Conservation (phyloP, 2,797 vertebrate genomes). For the Buceros bicornis region DNA sequence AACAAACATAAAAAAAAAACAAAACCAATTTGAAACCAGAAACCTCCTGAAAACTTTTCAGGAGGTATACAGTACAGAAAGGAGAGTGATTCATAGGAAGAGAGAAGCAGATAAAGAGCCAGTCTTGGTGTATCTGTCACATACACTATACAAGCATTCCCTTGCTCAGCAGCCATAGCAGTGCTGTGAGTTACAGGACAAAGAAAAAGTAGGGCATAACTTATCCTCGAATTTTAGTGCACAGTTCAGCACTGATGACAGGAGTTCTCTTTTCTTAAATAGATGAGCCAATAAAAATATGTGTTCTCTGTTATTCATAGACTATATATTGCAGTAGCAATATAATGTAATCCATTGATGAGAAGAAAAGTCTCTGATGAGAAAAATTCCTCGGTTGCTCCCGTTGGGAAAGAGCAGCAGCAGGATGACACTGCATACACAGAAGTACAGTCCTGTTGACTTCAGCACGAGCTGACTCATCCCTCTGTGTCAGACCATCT, state of each 20-base stretch:
- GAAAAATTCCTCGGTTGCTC: background rate
- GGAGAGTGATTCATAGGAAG: background rate
- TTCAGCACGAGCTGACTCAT: background rate
- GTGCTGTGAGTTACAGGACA: background rate
- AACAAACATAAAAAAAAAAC: background rate
- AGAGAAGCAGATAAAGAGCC: background rate
- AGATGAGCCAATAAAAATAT: conserved; percentile 17
- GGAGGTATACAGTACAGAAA: background rate
- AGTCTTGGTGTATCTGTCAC: background rate
- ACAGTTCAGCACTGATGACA: background rate
- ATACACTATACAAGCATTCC: background rate
- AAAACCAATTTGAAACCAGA: background rate
- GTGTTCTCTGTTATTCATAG: background rate
- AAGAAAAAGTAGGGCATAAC: conserved; percentile 2
- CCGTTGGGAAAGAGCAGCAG: background rate
- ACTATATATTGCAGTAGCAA: background rate
- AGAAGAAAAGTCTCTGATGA: background rate
- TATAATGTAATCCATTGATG: background rate
- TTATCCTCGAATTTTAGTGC: background rate
- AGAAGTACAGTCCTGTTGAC: background rate
- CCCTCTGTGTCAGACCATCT: background rate
- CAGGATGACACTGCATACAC: background rate
- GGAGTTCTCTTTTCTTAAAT: background rate
- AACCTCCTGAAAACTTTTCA: background rate
- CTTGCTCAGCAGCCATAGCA: background rate